phyloP scores from a whole-genome alignment of 1,140 invertebrate genomes.

The Littorina saxatilis region DNA sequence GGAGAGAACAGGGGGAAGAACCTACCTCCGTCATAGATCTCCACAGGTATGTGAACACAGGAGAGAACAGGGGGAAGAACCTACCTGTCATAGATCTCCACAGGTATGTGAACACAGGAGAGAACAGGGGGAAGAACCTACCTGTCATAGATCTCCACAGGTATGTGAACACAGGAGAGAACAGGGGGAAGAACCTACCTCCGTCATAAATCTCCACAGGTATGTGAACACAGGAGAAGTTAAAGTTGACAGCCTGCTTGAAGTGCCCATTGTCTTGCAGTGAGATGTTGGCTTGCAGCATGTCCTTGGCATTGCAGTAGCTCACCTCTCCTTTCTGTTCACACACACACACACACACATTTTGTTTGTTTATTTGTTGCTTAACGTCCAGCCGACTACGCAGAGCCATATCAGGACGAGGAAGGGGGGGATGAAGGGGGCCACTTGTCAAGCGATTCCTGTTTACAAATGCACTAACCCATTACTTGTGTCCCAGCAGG shows the following conservation, averaged over 20 bases:
- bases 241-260: slow-evolving; percentile 60
- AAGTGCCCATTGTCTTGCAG: slow-evolving; percentile 60
- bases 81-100: slow-evolving; percentile 72
- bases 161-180: too few species aligned
- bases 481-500: too few species aligned
- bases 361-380: too few species aligned
- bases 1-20: too few species aligned
- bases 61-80: slow-evolving; percentile 62
- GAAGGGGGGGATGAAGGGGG: too few species aligned
- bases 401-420: too few species aligned
- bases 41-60: slow-evolving; percentile 73
- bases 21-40: slow-evolving; percentile 74
- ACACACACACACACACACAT: too few species aligned
- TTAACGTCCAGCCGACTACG: too few species aligned
- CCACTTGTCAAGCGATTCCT: too few species aligned
- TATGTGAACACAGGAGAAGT: slow-evolving; percentile 71
- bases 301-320: slow-evolving; percentile 59
- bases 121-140: slow-evolving; percentile 61
- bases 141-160: too few species aligned
- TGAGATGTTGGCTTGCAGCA: slow-evolving; percentile 30
- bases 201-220: slow-evolving; percentile 74
- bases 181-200: too few species aligned
- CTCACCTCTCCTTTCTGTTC: slow-evolving; percentile 57
- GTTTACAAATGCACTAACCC: too few species aligned
- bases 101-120: slow-evolving; percentile 73